Evolutionary conservation across 2,113 vertebrate genomes (phyloP).

Genomic region (Phylloscopus whistleri): DNA sequence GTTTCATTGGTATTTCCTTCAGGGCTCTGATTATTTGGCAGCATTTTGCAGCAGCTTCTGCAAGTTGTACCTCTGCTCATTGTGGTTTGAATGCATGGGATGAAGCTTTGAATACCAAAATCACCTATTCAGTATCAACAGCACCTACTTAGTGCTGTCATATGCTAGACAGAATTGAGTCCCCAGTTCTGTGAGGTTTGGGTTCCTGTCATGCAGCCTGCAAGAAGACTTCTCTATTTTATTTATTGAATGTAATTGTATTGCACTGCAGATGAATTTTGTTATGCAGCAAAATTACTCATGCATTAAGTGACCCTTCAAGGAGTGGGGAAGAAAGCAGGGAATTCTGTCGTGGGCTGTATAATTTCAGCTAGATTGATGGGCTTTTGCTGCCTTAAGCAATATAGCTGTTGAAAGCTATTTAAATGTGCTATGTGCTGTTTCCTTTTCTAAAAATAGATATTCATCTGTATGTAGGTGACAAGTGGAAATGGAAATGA

Average conservation of each 20-base stretch:
- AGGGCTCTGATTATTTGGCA: background rate
- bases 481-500: slow-evolving; percentile 56
- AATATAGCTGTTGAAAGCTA: slow-evolving; percentile 24
- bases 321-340: background rate
- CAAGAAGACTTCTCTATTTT: background rate
- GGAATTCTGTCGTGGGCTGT: background rate
- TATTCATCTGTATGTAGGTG: slow-evolving; percentile 21
- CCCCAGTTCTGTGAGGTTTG: background rate
- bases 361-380: slow-evolving; percentile 35
- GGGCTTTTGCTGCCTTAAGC: slow-evolving; percentile 19
- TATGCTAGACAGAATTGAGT: background rate
- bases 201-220: background rate
- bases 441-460: slow-evolving; percentile 59
- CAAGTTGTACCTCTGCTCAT: background rate
- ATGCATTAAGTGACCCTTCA: background rate
- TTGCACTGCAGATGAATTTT: background rate
- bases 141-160: background rate
- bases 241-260: background rate
- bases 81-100: background rate
- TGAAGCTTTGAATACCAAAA: background rate
- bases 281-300: background rate
- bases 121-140: background rate
- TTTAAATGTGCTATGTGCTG: slow-evolving; percentile 18
- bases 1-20: background rate
- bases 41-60: background rate